Conservation (phyloP, 2,113 vertebrate species). For the Eleginops maclovinus region DNA sequence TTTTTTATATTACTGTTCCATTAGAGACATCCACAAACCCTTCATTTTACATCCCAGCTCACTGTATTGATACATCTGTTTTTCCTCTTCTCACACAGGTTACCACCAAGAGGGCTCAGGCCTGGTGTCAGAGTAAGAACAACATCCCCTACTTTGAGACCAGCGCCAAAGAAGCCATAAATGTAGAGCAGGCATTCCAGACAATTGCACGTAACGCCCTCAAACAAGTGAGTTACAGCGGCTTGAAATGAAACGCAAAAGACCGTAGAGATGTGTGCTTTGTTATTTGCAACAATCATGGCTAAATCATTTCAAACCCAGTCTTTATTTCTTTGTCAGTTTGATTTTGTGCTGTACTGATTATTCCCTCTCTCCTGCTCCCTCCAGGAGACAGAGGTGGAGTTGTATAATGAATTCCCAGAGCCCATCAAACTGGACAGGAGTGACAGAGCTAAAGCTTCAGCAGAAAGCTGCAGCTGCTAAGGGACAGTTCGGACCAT, state of each 20-base stretch:
- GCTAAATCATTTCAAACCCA: background rate
- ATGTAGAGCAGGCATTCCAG: constrained; percentile 99
- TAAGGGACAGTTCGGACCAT: constrained; percentile 89
- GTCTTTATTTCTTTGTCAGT: background rate
- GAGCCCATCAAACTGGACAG: constrained; percentile 98
- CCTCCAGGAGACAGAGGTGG: constrained; percentile 95
- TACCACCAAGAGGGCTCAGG: constrained; percentile 97
- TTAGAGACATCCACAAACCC: background rate
- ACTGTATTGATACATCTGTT: background rate
- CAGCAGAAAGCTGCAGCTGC: constrained; percentile 96
- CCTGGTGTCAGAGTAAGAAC: constrained; percentile 99
- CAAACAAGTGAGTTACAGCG: constrained; percentile 89
- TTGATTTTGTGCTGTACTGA: background rate
- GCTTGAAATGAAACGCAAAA: background rate
- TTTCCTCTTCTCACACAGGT: constrained; percentile 82
- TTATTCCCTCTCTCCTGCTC: background rate
- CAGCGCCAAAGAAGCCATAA: constrained; percentile 99
- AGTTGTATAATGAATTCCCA: constrained; percentile 98
- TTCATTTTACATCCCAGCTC: background rate
- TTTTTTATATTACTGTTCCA: background rate
- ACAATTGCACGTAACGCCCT: constrained; percentile 99
- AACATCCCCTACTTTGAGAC: constrained; percentile 99
- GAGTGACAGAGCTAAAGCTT: constrained; percentile 92
- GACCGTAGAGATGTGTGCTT: background rate
- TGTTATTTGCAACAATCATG: background rate